phyloP scores from a whole-genome alignment of 2,888 invertebrate species.

The Meganola albula region DNA sequence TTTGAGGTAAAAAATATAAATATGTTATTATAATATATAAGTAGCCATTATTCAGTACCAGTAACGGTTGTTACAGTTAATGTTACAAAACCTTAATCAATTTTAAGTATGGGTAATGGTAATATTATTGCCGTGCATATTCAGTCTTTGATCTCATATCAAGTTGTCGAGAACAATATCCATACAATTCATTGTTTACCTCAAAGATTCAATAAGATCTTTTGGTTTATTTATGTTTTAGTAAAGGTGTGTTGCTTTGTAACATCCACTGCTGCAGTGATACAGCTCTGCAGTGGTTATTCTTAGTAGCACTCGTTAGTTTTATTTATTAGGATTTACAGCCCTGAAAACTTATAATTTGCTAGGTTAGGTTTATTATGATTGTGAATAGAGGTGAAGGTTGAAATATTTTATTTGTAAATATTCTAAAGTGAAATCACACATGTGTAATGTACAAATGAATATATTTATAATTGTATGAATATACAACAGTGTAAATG shows the following conservation, averaged over 20 bases:
- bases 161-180: constrained; percentile 2
- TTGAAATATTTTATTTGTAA: constrained; percentile 65
- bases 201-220: constrained; percentile 26
- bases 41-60: neutral
- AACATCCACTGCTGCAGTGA: constrained; percentile 10
- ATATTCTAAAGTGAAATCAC: constrained; percentile 60
- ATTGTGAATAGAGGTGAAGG: constrained; percentile 59
- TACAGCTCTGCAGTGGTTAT: constrained; percentile 15
- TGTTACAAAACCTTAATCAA: neutral
- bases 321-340: constrained; percentile 56
- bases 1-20: constrained; percentile 28
- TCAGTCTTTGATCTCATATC: constrained; percentile 12
- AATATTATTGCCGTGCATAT: constrained; percentile 1
- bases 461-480: constrained; percentile 65
- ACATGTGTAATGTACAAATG: constrained; percentile 71
- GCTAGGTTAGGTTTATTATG: constrained; percentile 39
- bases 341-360: constrained; percentile 53
- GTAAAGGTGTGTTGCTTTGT: constrained; percentile 15
- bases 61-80: neutral
- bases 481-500: constrained; percentile 59
- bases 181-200: constrained; percentile 21
- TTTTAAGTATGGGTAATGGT: neutral
- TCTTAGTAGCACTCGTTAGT: constrained; percentile 25
- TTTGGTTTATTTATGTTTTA: constrained; percentile 29
- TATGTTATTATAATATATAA: too few relatives aligned